These are phyloP conservation scores for Otus sunia DNA, from an alignment of 2,113 vertebrate species.

Conservation along the genomic window DNA sequence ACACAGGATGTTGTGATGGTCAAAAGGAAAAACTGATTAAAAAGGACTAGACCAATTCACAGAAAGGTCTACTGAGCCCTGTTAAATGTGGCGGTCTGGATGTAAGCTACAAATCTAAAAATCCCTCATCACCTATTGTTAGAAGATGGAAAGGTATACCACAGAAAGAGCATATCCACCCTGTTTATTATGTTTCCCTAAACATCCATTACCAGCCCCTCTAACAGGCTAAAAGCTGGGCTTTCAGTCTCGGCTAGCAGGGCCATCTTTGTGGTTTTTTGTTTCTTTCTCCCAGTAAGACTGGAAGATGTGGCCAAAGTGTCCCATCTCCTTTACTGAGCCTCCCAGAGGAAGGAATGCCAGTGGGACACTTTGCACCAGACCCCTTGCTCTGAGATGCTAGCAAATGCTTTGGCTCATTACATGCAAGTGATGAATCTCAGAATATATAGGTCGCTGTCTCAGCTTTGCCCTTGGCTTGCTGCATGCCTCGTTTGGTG, in stretches of 20 bases:
- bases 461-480: slow-evolving; percentile 1
- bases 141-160: neutral
- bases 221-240: neutral
- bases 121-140: neutral
- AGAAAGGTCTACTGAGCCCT: neutral
- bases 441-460: neutral
- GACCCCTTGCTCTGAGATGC: neutral
- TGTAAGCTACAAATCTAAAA: slow-evolving; percentile 5
- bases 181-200: neutral
- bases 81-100: neutral
- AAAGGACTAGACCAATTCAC: neutral
- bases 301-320: neutral
- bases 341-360: neutral
- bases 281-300: neutral
- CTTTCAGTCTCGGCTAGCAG: neutral
- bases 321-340: neutral
- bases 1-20: neutral
- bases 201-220: neutral
- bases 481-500: neutral
- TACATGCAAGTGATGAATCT: neutral
- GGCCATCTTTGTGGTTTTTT: neutral
- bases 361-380: neutral
- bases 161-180: neutral
- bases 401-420: neutral
- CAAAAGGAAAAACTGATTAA: slow-evolving; percentile 16